Base-by-base conservation (phyloP, 2,888 invertebrate species). In the Temnothorax unifasciatus region DNA sequence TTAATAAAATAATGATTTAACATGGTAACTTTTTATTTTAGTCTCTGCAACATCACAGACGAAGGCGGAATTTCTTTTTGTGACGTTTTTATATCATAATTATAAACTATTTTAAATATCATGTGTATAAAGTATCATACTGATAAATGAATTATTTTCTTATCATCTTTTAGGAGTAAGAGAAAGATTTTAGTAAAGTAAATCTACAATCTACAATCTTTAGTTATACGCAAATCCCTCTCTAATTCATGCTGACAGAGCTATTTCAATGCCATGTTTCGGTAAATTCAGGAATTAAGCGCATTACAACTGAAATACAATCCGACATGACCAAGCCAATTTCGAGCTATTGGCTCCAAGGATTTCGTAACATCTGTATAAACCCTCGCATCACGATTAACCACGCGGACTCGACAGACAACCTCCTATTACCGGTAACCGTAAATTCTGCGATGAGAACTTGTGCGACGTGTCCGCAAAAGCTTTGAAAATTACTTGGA, bases 291-390 rank as follows among this genome's bases (percentile, higher is more conserved):
- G 29, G 18, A 47, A 61, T 81, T 61, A 81, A 71, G 34, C 11
- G 47, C 47, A 47, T 21, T 63, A 50, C 44, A 38, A 76, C 21
- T 47, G 47, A 73, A 69, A 61, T 61, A 81, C 59, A 59, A 59
- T 18, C 44, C 47, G 47, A 71, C 57, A 34, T 59, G 71, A 61
- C 47, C 59, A 29, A 81, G 34, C 38, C 41, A 81, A 73, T 73
- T 34, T 68, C 29, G 21, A 68, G 15, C 77, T 29, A 66, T 66
- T 38, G 66, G 66, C 38, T 34, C 18, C 71, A 73, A 59, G 79
- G 73, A 59, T 73, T 61, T 71, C 18, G 47, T 47, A 73, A 59
- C 73, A 61, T 81, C 79, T 81, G 59, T 59, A 71, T 73, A 73
- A 81, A 81, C 38, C 38, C 25, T 61, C 25, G 50, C 47, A 47